Base-by-base conservation (phyloP, 2,888 invertebrate species). In the Pammene aurita region DNA sequence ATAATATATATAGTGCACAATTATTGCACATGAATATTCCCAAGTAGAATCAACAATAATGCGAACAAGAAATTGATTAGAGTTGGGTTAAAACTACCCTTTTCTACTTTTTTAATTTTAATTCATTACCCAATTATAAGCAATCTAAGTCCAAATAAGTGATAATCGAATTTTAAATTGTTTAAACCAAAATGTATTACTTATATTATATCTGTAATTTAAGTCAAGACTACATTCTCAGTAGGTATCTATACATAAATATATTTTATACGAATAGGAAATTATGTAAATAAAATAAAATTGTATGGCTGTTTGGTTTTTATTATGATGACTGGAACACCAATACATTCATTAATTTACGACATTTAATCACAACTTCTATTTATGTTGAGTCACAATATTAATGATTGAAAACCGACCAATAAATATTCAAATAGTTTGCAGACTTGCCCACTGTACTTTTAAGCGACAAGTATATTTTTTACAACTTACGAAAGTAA, bases 301-400 rank as follows among this genome's bases (percentile, higher is more conserved):
- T 41, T 68, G 42, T 52, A 70, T 74, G 71, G 75, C 75, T 76
- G 58, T 73, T 75, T 73, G 72, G 73, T 77, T 79, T 56, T 78
- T 78, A 75, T 76, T 80, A 71, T 73, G 67, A 71, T 62, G 62
- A 26, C 38, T n/a, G 57, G 60, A 57, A 66, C 57, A 68, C 68
- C 58, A 52, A 68, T 54, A 64, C 56, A 68, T 11, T 57, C 63
- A 58, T 64, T 44, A 52, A 64, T 54, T 46, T n/a, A 67, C 62
- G 62, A 67, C 56, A 63, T 56, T 60, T 55, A 70, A 60, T 46
- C 18, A 52, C 46, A 56, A 57, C 38, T 50, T 42, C 56, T 52
- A 60, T 50, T 42, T 11, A 42, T 42, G 10, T 0, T 42, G 10
- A 42, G 6, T 38, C 9, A 38, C 7, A 9, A 7, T 38, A 38